phyloP scores from a whole-genome alignment of 2,888 invertebrate species.

The Tipula confusa region DNA sequence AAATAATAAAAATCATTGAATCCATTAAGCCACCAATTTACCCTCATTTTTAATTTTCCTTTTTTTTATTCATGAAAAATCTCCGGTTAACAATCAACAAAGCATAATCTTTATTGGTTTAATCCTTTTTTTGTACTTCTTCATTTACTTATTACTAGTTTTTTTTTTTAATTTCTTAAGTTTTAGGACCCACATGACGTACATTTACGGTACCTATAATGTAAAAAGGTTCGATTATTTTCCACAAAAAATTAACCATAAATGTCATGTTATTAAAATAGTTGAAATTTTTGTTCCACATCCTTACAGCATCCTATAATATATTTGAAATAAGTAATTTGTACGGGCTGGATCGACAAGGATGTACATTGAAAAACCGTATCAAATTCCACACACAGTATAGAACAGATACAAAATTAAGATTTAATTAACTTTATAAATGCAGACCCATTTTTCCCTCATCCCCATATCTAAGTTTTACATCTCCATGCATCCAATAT shows the following conservation, averaged over 20 bases:
- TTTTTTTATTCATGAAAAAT: background rate
- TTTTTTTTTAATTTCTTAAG: background rate
- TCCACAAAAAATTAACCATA: background rate
- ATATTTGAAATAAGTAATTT: background rate
- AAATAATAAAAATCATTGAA: background rate
- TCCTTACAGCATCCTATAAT: background rate
- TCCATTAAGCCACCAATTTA: background rate
- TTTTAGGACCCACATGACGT: background rate
- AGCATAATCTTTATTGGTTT: conserved; percentile 5
- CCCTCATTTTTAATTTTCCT: background rate
- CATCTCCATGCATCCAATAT: background rate
- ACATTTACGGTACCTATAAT: background rate
- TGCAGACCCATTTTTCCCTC: background rate
- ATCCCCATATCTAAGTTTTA: background rate
- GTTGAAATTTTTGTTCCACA: background rate
- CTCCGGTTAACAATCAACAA: background rate
- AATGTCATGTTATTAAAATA: background rate
- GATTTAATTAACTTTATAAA: background rate
- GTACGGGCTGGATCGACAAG: background rate
- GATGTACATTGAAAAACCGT: background rate
- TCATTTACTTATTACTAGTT: background rate
- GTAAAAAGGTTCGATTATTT: background rate
- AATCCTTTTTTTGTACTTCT: background rate
- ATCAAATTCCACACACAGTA: background rate
- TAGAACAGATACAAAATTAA: background rate